Evolutionary conservation across 2,888 invertebrate species (phyloP).

Genomic region (Phorcus lineatus): DNA sequence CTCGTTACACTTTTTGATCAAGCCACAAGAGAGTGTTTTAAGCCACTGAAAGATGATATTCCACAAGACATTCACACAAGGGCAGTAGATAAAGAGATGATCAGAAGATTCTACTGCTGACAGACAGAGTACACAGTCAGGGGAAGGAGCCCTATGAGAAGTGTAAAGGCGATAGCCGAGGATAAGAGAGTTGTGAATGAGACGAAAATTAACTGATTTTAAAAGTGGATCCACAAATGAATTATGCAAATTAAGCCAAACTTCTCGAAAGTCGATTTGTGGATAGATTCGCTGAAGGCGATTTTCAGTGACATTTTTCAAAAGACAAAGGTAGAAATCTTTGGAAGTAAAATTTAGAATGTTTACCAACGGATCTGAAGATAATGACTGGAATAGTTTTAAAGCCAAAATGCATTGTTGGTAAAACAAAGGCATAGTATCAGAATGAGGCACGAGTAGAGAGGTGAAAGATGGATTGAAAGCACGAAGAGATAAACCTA

Average conservation of each 20-base stretch:
- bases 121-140: background rate
- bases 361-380: background rate
- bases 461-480: constrained; percentile 11
- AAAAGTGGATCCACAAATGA: background rate
- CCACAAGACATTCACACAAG: background rate
- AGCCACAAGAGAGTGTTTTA: background rate
- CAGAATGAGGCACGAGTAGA: constrained; percentile 28
- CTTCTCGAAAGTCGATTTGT: background rate
- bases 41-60: background rate
- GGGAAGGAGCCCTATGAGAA: background rate
- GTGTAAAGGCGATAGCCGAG: background rate
- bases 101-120: background rate
- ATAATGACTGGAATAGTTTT: background rate
- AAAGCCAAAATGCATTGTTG: background rate
- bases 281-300: background rate
- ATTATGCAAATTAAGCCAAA: constrained; percentile 6
- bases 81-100: background rate
- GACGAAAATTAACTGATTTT: background rate
- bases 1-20: background rate
- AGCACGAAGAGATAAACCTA: constrained; percentile 28
- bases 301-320: background rate
- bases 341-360: background rate
- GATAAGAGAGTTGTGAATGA: background rate
- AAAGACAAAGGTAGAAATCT: background rate
- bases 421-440: constrained; percentile 30